Percentiles rank a stretch among this genome's conserved stretches.
Conservation (phyloP, 2,113 vertebrate genomes). For the Pontoporia blainvillei region DNA sequence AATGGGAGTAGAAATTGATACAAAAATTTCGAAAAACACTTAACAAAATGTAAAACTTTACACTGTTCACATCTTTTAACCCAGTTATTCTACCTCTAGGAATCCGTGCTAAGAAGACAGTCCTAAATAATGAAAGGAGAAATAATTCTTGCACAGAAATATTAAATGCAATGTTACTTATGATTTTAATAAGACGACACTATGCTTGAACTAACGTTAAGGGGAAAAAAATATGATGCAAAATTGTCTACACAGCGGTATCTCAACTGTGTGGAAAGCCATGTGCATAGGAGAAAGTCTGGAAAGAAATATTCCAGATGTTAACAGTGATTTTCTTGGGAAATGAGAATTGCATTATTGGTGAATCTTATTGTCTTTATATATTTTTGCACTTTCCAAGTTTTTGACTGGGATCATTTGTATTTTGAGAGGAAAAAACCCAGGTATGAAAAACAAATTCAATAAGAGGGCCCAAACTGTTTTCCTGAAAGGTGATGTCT, state of each 20-base stretch:
- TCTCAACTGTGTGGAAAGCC: neutral
- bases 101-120: slow-evolving; percentile 13
- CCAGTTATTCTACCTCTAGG: neutral
- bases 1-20: neutral
- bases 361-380: neutral
- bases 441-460: neutral
- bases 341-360: neutral
- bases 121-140: neutral
- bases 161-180: neutral
- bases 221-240: neutral
- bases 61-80: neutral
- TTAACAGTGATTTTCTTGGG: slow-evolving; percentile 14
- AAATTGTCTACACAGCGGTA: neutral
- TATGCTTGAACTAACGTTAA: neutral
- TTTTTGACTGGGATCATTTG: neutral
- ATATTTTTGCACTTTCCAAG: neutral
- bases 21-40: neutral
- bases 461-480: neutral
- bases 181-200: neutral
- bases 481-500: neutral
- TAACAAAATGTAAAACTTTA: neutral
- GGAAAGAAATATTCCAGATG: slow-evolving; percentile 14
- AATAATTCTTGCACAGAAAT: neutral
- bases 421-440: neutral
- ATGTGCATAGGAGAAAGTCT: neutral